Conservation (phyloP, 2,797 vertebrate species). For the Oreonectes daqikongensis region DNA sequence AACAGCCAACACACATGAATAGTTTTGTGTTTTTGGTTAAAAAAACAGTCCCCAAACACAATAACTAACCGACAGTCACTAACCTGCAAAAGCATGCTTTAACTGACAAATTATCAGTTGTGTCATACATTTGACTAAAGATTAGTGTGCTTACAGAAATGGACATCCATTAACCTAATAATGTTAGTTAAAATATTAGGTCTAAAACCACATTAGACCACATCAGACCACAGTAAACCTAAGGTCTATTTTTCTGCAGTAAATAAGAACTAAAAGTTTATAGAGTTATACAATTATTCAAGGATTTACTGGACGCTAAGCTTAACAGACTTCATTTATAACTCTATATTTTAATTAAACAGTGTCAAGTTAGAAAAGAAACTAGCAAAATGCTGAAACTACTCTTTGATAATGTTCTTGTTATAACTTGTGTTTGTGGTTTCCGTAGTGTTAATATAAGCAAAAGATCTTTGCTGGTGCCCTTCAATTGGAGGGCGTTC, state of each 20-base stretch:
- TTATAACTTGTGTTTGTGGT: not conserved
- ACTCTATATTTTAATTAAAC: not conserved
- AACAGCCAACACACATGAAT: no score
- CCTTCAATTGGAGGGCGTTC: conserved; percentile 56
- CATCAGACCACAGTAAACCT: no score
- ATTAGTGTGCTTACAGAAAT: not conserved
- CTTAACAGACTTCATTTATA: not conserved
- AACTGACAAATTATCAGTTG: no score
- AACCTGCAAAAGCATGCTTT: no score
- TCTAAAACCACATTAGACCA: not conserved
- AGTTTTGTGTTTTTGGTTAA: no score
- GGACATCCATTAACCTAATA: not conserved
- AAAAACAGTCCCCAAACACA: no score
- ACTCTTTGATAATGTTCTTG: not conserved
- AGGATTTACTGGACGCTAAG: not conserved
- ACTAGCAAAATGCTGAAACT: not conserved
- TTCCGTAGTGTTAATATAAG: not conserved
- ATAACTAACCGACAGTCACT: no score
- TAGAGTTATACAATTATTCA: not conserved
- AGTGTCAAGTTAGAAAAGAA: not conserved
- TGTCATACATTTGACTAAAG: no score
- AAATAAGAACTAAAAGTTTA: not conserved
- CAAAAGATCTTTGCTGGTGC: not conserved
- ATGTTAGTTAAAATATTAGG: not conserved
- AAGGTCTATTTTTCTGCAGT: no score